Base-by-base conservation (phyloP, 2,113 vertebrate genomes). In the Elephas maximus region DNA sequence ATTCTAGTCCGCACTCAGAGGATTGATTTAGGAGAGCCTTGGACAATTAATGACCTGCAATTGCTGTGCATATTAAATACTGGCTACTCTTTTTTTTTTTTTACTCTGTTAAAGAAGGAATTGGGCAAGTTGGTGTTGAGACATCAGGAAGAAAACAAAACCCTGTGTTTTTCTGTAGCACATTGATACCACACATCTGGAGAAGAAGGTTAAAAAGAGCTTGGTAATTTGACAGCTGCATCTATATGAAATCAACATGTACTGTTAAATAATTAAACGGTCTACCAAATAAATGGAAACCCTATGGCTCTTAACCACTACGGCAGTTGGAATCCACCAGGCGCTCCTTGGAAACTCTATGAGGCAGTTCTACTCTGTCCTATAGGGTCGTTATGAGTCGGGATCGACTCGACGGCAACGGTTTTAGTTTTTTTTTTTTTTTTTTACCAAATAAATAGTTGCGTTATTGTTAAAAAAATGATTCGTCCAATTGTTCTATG, bases 31-130 rank as follows among this genome's bases (percentile, higher is more conserved):
- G 76, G 62, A 96, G 85, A 95, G 74, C 94, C 94, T 84, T 94
- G 78, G 93, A 95, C 67, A 98, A 98, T 98, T 98, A 98, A 98
- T 97, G 97, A 96, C 57, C 77, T 98, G 96, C 74, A 74, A 96
- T 60, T 78, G 92, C 95, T 93, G 94, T 97, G 97, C 95, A 98
- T 98, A 97, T 98, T 98, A 98, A 98, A 76, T 82, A 94, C 53
- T 83, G 45, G 92, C 24, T 90, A 79, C 81, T 37, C 37, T 37
- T 37, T 37, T 37, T 37, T 37, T 37, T 37, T 37, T 37, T 37
- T 37, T 37, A 37, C 37, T 95, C 45, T 87, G 96, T 90, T 88
- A 97, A 5, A 90, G 23, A 73, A 37, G 93, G 92, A 57, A 81
- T 78, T 76, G 71, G 8, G n/a, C 23, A 82, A 96, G 33, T 30